phyloP scores from a whole-genome alignment of 1,140 invertebrate species.

The Drosophila littoralis region DNA sequence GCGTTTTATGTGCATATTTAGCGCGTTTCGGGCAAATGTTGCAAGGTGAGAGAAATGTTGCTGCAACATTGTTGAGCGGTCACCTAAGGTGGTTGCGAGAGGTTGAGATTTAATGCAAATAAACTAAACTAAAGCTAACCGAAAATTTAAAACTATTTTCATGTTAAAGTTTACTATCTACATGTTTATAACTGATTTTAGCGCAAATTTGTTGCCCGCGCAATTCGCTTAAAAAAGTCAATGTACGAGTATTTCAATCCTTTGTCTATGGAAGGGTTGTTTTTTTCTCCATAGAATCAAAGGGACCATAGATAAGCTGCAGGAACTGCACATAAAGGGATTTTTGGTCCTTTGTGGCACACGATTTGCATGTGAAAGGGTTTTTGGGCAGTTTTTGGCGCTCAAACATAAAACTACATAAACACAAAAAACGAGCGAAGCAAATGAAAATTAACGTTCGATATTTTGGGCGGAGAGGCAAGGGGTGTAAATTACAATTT shows the following conservation, averaged over 20 bases:
- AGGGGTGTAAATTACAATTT: background rate
- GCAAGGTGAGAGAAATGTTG: slow-evolving; percentile 44
- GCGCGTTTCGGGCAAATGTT: slow-evolving; percentile 38
- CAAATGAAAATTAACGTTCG: background rate
- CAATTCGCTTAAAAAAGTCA: background rate
- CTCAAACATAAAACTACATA: slow-evolving; percentile 16
- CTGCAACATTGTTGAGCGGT: slow-evolving; percentile 56
- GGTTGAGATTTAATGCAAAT: background rate
- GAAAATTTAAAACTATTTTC: background rate
- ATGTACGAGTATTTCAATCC: background rate
- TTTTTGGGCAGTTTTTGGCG: slow-evolving; percentile 38
- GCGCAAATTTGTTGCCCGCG: slow-evolving; percentile 15
- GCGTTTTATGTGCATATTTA: slow-evolving; percentile 52
- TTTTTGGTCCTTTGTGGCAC: slow-evolving; percentile 23
- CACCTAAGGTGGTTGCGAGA: background rate
- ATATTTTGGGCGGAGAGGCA: background rate
- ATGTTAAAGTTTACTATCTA: background rate
- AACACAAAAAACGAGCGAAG: background rate
- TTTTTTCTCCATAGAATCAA: slow-evolving; percentile 6
- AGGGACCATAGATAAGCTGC: slow-evolving; percentile 34
- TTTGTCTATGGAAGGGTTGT: slow-evolving; percentile 32
- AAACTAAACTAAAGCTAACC: background rate
- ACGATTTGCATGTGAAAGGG: slow-evolving; percentile 64
- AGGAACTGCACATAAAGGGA: slow-evolving; percentile 42
- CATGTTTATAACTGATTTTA: background rate